Evolutionary conservation across 2,113 vertebrate genomes (phyloP).

Genomic region (Coregonus clupeaformis): DNA sequence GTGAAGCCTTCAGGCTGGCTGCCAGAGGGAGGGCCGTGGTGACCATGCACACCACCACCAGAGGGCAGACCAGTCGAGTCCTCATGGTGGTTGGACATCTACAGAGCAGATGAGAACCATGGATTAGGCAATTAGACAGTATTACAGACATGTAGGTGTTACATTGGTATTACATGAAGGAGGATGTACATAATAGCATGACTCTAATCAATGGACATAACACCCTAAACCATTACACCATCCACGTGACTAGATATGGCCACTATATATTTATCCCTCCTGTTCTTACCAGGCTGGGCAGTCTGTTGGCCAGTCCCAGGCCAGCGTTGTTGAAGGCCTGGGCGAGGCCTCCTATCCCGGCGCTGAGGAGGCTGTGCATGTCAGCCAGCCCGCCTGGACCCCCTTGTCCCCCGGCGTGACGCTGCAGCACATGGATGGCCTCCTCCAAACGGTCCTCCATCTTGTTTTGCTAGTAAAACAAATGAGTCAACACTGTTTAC

Average conservation of each 20-base stretch:
- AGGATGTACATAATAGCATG: neutral
- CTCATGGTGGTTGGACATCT: slow-evolving; percentile 80
- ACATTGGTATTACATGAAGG: neutral
- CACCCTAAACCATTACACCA: too few relatives aligned
- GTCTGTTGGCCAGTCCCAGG: slow-evolving; percentile 77
- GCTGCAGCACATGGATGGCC: slow-evolving; percentile 92
- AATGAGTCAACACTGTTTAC: neutral
- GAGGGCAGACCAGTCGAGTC: slow-evolving; percentile 76
- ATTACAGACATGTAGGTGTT: neutral
- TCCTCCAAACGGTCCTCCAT: slow-evolving; percentile 95
- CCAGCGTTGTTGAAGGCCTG: slow-evolving; percentile 74
- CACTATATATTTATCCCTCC: neutral
- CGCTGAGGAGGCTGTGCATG: slow-evolving; percentile 80
- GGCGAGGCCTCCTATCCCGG: slow-evolving; percentile 69
- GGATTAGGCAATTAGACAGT: neutral
- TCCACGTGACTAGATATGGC: too few relatives aligned
- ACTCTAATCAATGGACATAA: too few relatives aligned
- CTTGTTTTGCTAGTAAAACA: slow-evolving; percentile 78
- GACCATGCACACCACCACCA: slow-evolving; percentile 79
- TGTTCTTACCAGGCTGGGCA: slow-evolving; percentile 78
- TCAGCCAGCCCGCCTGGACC: slow-evolving; percentile 75
- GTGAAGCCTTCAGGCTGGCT: slow-evolving; percentile 82
- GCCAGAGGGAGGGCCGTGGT: slow-evolving; percentile 74
- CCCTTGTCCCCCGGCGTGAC: slow-evolving; percentile 84
- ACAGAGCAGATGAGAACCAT: slow-evolving; percentile 7